Evolutionary conservation across 2,888 invertebrate genomes (phyloP).

Genomic region (Cryptocephalus moraei): DNA sequence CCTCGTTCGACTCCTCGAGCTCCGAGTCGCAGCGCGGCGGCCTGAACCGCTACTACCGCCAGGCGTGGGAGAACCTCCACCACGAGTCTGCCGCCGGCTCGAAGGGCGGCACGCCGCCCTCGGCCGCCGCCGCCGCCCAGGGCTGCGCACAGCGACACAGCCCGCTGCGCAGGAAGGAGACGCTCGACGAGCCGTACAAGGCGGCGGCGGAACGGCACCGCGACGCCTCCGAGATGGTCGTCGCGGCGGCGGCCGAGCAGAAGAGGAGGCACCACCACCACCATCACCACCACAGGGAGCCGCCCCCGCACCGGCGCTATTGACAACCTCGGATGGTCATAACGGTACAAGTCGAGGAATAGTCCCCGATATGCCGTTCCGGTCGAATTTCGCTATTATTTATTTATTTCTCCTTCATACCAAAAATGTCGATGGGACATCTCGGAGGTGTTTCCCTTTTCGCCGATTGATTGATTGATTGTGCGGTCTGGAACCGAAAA

Average conservation of each 20-base stretch:
- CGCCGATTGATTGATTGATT: no score
- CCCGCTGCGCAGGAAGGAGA: slow-evolving; percentile 58
- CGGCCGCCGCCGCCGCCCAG: slow-evolving; percentile 32
- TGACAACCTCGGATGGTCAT: slow-evolving; percentile 35
- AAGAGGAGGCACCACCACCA: slow-evolving; percentile 64
- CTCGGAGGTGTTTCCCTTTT: no score
- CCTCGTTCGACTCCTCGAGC: slow-evolving; percentile 79
- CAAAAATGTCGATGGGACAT: no score
- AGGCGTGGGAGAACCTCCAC: slow-evolving; percentile 89
- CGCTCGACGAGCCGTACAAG: slow-evolving; percentile 55
- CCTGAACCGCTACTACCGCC: slow-evolving; percentile 78
- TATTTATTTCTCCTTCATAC: no score
- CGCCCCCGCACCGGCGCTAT: slow-evolving; percentile 45
- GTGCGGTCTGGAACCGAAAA: no score
- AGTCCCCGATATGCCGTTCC: slow-evolving; percentile 13
- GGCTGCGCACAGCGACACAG: slow-evolving; percentile 44
- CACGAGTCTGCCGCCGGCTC: slow-evolving; percentile 57
- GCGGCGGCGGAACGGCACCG: slow-evolving; percentile 32
- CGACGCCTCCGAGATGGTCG: slow-evolving; percentile 69
- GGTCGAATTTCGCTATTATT: neutral
- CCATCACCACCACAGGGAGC: slow-evolving; percentile 54
- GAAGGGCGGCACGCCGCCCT: slow-evolving; percentile 36
- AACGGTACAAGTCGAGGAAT: slow-evolving; percentile 32
- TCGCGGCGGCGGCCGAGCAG: slow-evolving; percentile 41
- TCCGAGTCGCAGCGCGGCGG: slow-evolving; percentile 70